These are phyloP conservation scores for Hoplias malabaricus DNA, from an alignment of 2,113 vertebrate genomes.

Conservation along the genomic window DNA sequence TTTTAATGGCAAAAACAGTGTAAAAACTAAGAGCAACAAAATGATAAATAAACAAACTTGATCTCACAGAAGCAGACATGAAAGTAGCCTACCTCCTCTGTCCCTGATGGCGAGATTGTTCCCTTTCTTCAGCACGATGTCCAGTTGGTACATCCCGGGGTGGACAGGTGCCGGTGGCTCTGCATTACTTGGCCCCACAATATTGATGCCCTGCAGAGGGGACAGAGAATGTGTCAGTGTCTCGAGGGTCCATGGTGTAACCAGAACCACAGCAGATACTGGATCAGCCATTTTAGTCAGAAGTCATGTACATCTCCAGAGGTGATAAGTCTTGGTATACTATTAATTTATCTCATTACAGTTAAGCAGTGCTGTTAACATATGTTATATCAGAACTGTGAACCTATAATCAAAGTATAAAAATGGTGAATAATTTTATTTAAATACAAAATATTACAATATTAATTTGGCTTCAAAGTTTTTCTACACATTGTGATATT, in stretches of 20 bases:
- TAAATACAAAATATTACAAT: too few relatives aligned
- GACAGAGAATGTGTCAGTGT: slow-evolving; percentile 24
- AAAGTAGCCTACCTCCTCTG: slow-evolving; percentile 81
- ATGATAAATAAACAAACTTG: too few relatives aligned
- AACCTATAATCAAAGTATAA: too few relatives aligned
- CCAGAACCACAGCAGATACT: neutral
- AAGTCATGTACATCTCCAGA: neutral
- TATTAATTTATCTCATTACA: too few relatives aligned
- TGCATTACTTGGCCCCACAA: slow-evolving; percentile 81
- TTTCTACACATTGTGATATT: too few relatives aligned
- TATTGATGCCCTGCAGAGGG: slow-evolving; percentile 77
- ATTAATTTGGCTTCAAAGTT: too few relatives aligned
- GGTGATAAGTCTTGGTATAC: too few relatives aligned
- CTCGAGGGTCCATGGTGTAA: neutral
- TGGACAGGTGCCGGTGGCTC: slow-evolving; percentile 69
- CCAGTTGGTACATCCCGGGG: slow-evolving; percentile 90
- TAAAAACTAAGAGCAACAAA: too few relatives aligned
- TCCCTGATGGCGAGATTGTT: slow-evolving; percentile 90
- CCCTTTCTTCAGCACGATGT: slow-evolving; percentile 87
- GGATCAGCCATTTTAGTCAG: neutral
- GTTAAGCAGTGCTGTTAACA: too few relatives aligned
- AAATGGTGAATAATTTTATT: too few relatives aligned
- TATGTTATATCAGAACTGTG: too few relatives aligned
- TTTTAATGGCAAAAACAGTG: too few relatives aligned
- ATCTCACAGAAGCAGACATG: neutral